Evolutionary conservation across 1,140 invertebrate genomes (phyloP).

Genomic region (Laupala kohalensis): DNA sequence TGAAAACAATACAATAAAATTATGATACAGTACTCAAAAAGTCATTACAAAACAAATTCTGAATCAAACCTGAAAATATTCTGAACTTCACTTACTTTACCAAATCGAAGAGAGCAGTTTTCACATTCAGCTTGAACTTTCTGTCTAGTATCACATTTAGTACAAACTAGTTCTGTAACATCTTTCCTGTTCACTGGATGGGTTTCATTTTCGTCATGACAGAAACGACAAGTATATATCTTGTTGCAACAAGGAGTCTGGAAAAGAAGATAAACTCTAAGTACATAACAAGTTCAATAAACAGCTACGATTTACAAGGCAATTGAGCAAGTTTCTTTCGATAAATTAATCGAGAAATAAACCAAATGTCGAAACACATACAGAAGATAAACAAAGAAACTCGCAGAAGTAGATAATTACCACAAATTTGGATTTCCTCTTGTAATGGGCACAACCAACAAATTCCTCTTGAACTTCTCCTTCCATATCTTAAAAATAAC

Average conservation of each 20-base stretch:
- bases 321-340: too few relatives aligned
- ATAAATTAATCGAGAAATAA: too few relatives aligned
- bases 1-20: slow-evolving; percentile 28
- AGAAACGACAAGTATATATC: slow-evolving; percentile 74
- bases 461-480: slow-evolving; percentile 6
- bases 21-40: not conserved
- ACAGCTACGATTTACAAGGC: not conserved
- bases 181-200: slow-evolving; percentile 70
- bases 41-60: not conserved
- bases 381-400: too few relatives aligned
- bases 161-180: slow-evolving; percentile 68
- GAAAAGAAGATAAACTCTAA: slow-evolving; percentile 19
- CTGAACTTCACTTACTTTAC: slow-evolving; percentile 39
- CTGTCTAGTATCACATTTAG: slow-evolving; percentile 64
- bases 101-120: slow-evolving; percentile 60
- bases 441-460: slow-evolving; percentile 62
- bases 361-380: too few relatives aligned
- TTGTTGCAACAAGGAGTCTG: slow-evolving; percentile 80
- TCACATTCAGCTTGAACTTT: slow-evolving; percentile 62
- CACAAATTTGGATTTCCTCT: slow-evolving; percentile 67
- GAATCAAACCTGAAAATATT: too few relatives aligned
- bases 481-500: not conserved
- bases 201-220: slow-evolving; percentile 73
- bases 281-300: not conserved
- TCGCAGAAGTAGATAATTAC: slow-evolving; percentile 41